These are phyloP conservation scores for Metopolophium dirhodum DNA, from an alignment of 1,140 invertebrate genomes.

Conservation along the genomic window DNA sequence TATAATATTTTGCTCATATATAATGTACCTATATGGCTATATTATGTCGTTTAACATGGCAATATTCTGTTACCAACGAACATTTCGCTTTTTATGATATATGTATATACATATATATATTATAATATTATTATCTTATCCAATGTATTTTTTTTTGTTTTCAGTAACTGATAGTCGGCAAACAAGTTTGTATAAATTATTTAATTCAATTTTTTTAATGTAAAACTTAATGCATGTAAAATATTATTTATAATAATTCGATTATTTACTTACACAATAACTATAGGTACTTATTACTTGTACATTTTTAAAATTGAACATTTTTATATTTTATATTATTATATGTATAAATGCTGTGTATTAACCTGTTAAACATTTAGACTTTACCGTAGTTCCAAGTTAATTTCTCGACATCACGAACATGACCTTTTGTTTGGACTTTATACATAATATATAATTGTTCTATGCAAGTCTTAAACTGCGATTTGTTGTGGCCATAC, in stretches of 20 bases:
- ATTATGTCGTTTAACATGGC: neutral
- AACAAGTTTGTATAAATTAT: neutral
- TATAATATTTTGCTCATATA: neutral
- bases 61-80: neutral
- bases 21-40: neutral
- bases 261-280: neutral
- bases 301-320: neutral
- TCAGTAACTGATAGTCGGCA: neutral
- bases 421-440: conserved; percentile 20
- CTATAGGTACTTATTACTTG: too few relatives aligned
- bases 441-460: neutral
- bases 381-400: neutral
- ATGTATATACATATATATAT: too few relatives aligned
- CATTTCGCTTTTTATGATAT: neutral
- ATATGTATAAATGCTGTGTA: neutral
- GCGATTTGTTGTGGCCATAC: neutral
- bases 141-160: neutral
- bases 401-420: neutral
- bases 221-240: neutral
- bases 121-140: neutral
- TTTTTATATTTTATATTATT: neutral
- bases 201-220: neutral
- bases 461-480: neutral
- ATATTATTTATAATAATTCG: neutral
- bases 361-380: neutral